Conservation (phyloP, 2,888 invertebrate genomes). For the Acleris cristana region DNA sequence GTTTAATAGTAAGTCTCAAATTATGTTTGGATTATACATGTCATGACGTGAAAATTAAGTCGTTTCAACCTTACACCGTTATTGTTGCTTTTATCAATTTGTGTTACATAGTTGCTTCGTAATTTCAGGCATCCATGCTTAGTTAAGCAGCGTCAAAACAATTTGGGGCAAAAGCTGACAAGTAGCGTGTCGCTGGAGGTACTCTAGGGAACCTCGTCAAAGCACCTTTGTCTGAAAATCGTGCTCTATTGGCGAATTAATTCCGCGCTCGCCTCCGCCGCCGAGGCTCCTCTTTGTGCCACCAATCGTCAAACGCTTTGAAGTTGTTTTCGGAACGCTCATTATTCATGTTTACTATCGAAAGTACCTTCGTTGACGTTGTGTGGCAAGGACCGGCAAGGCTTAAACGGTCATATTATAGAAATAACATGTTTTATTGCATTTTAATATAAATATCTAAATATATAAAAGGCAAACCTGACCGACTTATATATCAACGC, state of each 20-base stretch:
- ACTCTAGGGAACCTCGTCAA: conserved; percentile 56
- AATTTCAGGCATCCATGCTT: conserved; percentile 39
- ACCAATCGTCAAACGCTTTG: conserved; percentile 56
- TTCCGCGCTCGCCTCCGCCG: conserved; percentile 54
- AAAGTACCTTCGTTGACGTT: conserved; percentile 37
- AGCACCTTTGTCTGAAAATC: conserved; percentile 64
- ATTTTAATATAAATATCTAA: neutral
- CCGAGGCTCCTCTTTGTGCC: conserved; percentile 57
- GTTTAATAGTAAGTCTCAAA: neutral
- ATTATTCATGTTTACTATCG: conserved; percentile 45
- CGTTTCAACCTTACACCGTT: no score
- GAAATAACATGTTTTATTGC: conserved; percentile 5
- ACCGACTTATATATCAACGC: no score
- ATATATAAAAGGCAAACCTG: no score
- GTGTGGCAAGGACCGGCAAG: conserved; percentile 12
- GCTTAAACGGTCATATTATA: conserved; percentile 22
- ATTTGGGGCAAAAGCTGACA: conserved; percentile 47
- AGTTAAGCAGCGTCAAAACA: conserved; percentile 46
- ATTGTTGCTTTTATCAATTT: neutral
- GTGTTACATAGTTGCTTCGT: conserved; percentile 17
- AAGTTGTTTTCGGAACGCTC: conserved; percentile 53
- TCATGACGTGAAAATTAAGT: no score
- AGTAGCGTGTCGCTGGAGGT: conserved; percentile 46
- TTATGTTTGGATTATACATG: no score
- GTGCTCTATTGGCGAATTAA: conserved; percentile 69